Conservation (phyloP, 2,113 vertebrate genomes). For the Leiothrix lutea region DNA sequence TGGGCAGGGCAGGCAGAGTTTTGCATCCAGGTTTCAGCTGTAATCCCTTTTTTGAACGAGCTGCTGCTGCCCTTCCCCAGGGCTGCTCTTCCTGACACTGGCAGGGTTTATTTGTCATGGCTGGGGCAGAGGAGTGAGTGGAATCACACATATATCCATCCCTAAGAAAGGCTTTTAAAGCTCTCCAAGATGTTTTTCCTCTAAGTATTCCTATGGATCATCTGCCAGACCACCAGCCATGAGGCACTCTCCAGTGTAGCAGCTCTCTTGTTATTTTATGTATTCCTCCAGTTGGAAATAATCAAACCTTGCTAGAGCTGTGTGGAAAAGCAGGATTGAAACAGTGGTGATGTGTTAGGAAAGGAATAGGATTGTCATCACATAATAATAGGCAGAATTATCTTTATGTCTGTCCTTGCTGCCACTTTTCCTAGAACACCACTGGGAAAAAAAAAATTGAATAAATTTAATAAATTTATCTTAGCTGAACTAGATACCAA, state of each 20-base stretch:
- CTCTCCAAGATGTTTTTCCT: slow-evolving; percentile 34
- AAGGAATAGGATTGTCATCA: background rate
- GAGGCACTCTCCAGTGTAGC: background rate
- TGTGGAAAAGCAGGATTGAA: background rate
- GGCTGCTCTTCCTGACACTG: background rate
- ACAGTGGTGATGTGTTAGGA: background rate
- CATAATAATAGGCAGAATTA: background rate
- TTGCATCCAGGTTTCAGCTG: background rate
- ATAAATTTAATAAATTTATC: background rate
- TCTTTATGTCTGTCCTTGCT: background rate
- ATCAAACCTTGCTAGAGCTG: background rate
- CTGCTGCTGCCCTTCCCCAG: background rate
- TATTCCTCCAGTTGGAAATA: slow-evolving; percentile 23
- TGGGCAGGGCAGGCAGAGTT: background rate
- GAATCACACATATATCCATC: background rate
- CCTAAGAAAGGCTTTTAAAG: slow-evolving; percentile 36
- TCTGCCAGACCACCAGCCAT: slow-evolving; percentile 64
- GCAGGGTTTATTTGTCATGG: slow-evolving; percentile 16
- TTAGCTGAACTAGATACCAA: background rate
- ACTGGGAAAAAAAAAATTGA: background rate
- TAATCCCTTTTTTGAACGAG: background rate
- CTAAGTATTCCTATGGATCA: background rate
- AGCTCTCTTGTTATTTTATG: background rate
- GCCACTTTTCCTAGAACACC: background rate
- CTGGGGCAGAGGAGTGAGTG: background rate